Evolutionary conservation across 2,888 invertebrate genomes (phyloP).

Genomic region (Drosophila mimica): DNA sequence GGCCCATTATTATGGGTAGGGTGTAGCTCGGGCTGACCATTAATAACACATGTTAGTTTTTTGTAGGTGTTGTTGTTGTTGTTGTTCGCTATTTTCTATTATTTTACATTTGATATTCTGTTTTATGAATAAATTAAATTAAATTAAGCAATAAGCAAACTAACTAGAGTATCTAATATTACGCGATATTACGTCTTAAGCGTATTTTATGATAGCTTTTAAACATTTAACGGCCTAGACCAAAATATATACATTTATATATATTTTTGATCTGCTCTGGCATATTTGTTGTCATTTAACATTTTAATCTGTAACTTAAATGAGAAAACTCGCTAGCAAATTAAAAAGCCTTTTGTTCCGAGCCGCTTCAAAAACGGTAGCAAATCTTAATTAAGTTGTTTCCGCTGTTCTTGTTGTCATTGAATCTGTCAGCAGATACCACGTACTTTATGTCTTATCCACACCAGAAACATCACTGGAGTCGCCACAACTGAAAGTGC

Average conservation of each 20-base stretch:
- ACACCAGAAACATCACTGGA: conserved; percentile 76
- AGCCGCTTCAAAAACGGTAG: conserved; percentile 69
- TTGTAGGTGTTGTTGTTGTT: conserved; percentile 16
- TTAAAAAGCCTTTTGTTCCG: conserved; percentile 64
- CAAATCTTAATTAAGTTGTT: conserved; percentile 58
- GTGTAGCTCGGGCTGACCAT: conserved; percentile 31
- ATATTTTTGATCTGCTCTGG: conserved; percentile 32
- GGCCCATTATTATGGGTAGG: conserved; percentile 18
- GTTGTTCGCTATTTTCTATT: conserved; percentile 62
- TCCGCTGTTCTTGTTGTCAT: conserved; percentile 31
- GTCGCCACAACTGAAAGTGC: conserved; percentile 80
- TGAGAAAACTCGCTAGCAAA: conserved; percentile 59
- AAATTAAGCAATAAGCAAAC: conserved; percentile 79
- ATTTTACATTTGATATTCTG: conserved; percentile 63
- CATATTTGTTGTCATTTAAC: conserved; percentile 59
- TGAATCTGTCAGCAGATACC: conserved; percentile 18
- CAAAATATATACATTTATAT: conserved; percentile 29
- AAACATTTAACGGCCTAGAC: conserved; percentile 50
- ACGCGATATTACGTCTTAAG: conserved; percentile 71
- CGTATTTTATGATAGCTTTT: conserved; percentile 67
- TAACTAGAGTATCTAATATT: conserved; percentile 77
- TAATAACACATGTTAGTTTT: conserved; percentile 57
- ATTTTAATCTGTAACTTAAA: conserved; percentile 66
- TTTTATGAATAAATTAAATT: conserved; percentile 79
- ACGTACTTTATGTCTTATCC: conserved; percentile 62